phyloP scores from a whole-genome alignment of 2,113 vertebrate genomes.

The Dunckerocampus dactyliophorus region DNA sequence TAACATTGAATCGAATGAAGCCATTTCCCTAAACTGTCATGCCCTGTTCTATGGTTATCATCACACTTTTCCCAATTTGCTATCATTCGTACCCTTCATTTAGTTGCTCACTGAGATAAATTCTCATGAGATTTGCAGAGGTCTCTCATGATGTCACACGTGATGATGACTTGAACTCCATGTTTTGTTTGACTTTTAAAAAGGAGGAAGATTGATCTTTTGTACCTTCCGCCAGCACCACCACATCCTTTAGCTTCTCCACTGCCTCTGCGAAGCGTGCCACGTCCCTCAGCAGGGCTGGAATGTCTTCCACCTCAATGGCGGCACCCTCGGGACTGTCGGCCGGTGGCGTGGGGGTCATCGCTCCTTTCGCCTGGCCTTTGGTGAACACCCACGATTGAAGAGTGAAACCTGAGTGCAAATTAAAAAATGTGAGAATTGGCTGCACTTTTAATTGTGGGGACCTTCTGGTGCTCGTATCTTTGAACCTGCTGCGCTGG shows the following conservation, averaged over 20 bases:
- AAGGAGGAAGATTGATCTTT: not conserved
- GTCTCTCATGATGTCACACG: too few species aligned
- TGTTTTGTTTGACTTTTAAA: not conserved
- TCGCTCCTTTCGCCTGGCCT: slow-evolving; percentile 71
- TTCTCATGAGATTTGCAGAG: too few species aligned
- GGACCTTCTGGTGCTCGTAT: too few species aligned
- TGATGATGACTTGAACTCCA: too few species aligned
- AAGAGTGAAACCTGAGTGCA: slow-evolving; percentile 75
- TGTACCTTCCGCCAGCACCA: slow-evolving; percentile 82
- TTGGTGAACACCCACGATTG: slow-evolving; percentile 77
- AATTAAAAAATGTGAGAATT: not conserved
- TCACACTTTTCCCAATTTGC: too few species aligned
- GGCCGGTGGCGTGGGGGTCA: slow-evolving; percentile 59
- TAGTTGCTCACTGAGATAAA: too few species aligned
- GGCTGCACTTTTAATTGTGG: not conserved
- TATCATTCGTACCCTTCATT: too few species aligned
- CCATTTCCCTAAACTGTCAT: too few species aligned
- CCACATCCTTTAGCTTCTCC: slow-evolving; percentile 88
- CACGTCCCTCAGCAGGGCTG: slow-evolving; percentile 81
- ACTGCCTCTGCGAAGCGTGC: slow-evolving; percentile 86
- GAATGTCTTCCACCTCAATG: slow-evolving; percentile 86
- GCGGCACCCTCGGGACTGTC: slow-evolving; percentile 63
- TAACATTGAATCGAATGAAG: too few species aligned
- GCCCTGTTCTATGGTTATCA: too few species aligned
- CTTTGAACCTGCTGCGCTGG: slow-evolving; percentile 76